Percentiles rank a stretch among this genome's conserved stretches.
Conservation (phyloP, 2,888 invertebrate genomes). For the Nipponacmea schrenckii region DNA sequence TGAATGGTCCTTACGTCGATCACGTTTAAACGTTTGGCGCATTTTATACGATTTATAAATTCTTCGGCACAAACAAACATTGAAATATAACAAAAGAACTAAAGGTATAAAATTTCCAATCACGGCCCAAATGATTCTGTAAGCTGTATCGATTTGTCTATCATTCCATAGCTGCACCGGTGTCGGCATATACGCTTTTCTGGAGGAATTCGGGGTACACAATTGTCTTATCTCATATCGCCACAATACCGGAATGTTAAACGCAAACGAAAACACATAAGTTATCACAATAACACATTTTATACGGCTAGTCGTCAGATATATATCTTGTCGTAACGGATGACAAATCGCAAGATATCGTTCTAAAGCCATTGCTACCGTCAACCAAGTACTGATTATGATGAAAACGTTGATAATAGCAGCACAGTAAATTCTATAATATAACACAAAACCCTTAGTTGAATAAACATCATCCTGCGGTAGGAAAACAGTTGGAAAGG, state of each 20-base stretch:
- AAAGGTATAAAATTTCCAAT: slow-evolving; percentile 59
- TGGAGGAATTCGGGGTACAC: slow-evolving; percentile 17
- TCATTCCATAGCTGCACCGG: slow-evolving; percentile 42
- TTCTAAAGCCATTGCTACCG: slow-evolving; percentile 79
- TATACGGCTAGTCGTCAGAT: slow-evolving; percentile 73
- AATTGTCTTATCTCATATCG: slow-evolving; percentile 41
- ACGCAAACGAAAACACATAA: slow-evolving; percentile 75
- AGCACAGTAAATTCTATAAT: slow-evolving; percentile 56
- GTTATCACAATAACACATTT: slow-evolving; percentile 75
- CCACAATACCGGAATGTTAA: slow-evolving; percentile 75
- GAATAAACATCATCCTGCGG: slow-evolving; percentile 71
- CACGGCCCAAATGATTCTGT: slow-evolving; percentile 56
- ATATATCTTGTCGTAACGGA: slow-evolving; percentile 77
- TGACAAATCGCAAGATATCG: slow-evolving; percentile 81
- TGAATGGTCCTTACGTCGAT: slow-evolving; percentile 22
- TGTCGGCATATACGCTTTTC: slow-evolving; percentile 23
- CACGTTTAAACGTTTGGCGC: slow-evolving; percentile 45
- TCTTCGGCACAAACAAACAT: slow-evolving; percentile 57
- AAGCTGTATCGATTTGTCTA: slow-evolving; percentile 45
- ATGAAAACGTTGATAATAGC: slow-evolving; percentile 62
- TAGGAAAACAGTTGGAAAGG: slow-evolving; percentile 72
- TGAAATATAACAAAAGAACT: slow-evolving; percentile 57
- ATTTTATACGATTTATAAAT: slow-evolving; percentile 57
- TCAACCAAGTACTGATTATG: slow-evolving; percentile 82
- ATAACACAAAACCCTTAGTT: slow-evolving; percentile 65